Evolutionary conservation across 2,113 vertebrate species (phyloP), one percentile per base, ranked within the genome.

Genomic region (Heterochromis multidens): DNA sequence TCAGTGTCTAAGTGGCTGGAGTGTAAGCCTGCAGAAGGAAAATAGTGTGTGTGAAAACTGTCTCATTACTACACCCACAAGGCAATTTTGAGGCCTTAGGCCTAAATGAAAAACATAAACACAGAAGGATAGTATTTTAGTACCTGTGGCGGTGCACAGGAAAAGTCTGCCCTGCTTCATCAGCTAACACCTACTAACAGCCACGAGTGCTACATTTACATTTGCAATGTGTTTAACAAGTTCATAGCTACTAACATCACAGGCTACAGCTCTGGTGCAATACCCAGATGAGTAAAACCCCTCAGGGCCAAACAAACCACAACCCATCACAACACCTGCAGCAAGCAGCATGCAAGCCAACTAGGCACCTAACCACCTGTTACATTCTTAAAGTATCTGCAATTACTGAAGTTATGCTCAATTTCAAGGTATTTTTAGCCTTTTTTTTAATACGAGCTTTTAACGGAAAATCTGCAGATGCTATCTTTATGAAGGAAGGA

Each of bases 271-370:
- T 78, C 81, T 92, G 91, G 83, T 92, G 93, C 91, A 94, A 94
- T 91, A 91, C 95, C 90, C 92, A 58, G 85, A 86, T 92, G 92
- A 89, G 52, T 77, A 4, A 83, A 85, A 5, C 61, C 90, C 89
- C 86, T 16, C 5, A 11, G 79, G 89, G 23, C 54, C 29, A 84
- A 89, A 81, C 72, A 92, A 91, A 94, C 89, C 92, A 90, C 92
- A 92, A 89, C 83, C 90, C 88, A 87, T 92, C 86, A 93, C 35
- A 95, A 94, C 93, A 94, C 92, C 91, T 93, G 91, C 89, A 93
- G 60, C 54, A 80, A 86, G 83, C 91, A 82, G 81, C 86, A 80
- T 80, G 58, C 31, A 77, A 83, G 61, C 72, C 59, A 83, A 77
- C 62, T 31, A 43, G 25, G 43, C 25, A 52, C 10, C 43, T 8